Evolutionary conservation across 2,888 invertebrate species (phyloP).

Genomic region (Diachrysia chrysitis): DNA sequence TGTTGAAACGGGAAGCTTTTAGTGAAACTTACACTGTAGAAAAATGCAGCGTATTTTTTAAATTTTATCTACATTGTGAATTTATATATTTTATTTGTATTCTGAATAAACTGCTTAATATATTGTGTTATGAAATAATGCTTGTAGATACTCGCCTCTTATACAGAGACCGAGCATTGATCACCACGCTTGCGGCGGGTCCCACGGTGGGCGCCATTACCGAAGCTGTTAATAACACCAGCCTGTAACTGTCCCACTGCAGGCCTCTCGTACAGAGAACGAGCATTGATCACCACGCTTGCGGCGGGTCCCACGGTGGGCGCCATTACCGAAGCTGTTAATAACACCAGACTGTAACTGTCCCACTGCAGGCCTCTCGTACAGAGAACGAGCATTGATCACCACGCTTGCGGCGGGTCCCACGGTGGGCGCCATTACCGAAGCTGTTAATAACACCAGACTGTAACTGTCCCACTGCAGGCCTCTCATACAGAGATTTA

Average conservation of each 20-base stretch:
- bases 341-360: no score
- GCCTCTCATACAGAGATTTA: no score
- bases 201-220: background rate
- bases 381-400: no score
- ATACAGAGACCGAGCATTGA: background rate
- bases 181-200: background rate
- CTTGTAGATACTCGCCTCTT: background rate
- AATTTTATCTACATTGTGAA: background rate
- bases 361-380: no score
- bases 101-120: background rate
- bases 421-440: no score
- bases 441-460: no score
- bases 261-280: conserved; percentile 1
- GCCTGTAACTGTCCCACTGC: background rate
- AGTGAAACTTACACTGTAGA: background rate
- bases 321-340: no score
- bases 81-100: background rate
- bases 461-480: no score
- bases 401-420: no score
- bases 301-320: no score
- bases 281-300: no score
- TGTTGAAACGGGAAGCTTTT: background rate
- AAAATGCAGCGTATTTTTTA: background rate
- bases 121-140: background rate
- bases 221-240: background rate